These are phyloP conservation scores for Suricata suricatta DNA, from an alignment of 2,113 vertebrate genomes.

Conservation along the genomic window DNA sequence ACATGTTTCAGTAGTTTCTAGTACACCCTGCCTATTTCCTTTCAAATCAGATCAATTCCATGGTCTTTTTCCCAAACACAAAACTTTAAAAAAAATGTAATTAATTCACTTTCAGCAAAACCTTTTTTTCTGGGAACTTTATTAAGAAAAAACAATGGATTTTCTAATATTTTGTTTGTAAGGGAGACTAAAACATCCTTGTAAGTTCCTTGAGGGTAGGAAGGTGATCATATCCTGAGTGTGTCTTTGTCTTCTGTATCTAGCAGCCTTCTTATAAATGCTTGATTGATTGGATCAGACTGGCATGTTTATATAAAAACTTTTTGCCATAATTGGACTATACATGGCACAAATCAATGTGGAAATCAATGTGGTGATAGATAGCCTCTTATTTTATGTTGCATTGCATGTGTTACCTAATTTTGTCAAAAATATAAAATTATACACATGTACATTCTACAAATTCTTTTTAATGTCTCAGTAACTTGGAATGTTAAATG, in stretches of 20 bases:
- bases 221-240: background rate
- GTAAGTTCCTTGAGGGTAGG: conserved; percentile 4
- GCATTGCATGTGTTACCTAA: background rate
- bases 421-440: conserved; percentile 38
- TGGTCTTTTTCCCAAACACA: background rate
- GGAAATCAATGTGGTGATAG: background rate
- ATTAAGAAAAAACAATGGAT: background rate
- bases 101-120: conserved; percentile 44
- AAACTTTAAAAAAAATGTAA: conserved; percentile 5
- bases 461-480: conserved; percentile 26
- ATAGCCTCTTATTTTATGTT: background rate
- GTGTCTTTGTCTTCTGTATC: background rate
- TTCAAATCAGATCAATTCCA: conserved; percentile 7
- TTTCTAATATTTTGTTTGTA: conserved; percentile 4
- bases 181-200: background rate
- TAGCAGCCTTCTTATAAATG: background rate
- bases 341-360: background rate
- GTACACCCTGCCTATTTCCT: background rate
- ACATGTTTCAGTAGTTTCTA: background rate
- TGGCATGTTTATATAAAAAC: background rate
- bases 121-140: background rate
- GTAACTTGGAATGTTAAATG: conserved; percentile 20
- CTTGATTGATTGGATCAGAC: background rate
- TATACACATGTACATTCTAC: background rate
- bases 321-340: conserved; percentile 27